Percentiles rank a stretch among this genome's conserved stretches.
Conservation (phyloP, 92 coral and sea anemone species). For the Plumapathes pennacea region DNA sequence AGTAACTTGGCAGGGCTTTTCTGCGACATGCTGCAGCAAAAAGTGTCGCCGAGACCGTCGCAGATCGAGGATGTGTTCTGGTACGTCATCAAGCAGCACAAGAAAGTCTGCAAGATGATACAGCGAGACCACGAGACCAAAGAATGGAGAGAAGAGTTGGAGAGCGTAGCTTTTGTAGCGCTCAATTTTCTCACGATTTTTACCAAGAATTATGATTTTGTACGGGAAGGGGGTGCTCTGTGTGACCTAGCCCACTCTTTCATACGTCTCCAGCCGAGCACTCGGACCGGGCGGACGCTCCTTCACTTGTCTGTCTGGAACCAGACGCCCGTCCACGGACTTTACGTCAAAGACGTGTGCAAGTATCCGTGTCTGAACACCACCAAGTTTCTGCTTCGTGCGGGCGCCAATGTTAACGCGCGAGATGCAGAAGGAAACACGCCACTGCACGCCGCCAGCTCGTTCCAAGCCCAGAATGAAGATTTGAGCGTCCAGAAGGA, state of each 20-base stretch:
- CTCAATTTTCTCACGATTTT: conserved; percentile 71
- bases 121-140: conserved; percentile 40
- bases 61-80: conserved; percentile 62
- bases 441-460: conserved; percentile 62
- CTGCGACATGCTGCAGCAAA: conserved; percentile 82
- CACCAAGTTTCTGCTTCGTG: conserved; percentile 50
- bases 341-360: conserved; percentile 75
- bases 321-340: conserved; percentile 72
- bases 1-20: conserved; percentile 81
- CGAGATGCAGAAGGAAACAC: conserved; percentile 65
- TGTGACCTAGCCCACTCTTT: conserved; percentile 44
- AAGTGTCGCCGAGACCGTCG: conserved; percentile 47
- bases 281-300: conserved; percentile 53
- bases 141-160: conserved; percentile 50
- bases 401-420: conserved; percentile 72
- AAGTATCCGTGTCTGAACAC: conserved; percentile 60
- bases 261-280: conserved; percentile 68
- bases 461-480: conserved; percentile 47
- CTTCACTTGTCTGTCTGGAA: conserved; percentile 70
- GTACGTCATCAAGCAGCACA: conserved; percentile 54
- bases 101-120: conserved; percentile 53
- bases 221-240: conserved; percentile 22
- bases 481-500: conserved; percentile 34
- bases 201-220: conserved; percentile 51
- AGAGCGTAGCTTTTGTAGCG: conserved; percentile 59